phyloP scores from a whole-genome alignment of 1,140 invertebrate genomes.

The Cepaea nemoralis region DNA sequence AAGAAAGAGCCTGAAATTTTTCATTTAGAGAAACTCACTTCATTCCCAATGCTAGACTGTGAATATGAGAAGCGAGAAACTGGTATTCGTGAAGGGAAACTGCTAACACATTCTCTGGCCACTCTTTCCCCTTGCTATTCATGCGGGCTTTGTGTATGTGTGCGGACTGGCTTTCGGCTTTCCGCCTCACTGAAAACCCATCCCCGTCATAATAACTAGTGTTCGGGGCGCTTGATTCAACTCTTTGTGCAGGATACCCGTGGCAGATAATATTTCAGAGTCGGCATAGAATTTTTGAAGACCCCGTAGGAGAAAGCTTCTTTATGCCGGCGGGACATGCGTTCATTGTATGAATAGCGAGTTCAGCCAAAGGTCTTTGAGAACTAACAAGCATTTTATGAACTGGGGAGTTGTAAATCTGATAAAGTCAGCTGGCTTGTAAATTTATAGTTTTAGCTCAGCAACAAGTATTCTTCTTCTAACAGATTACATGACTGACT shows the following conservation, averaged over 20 bases:
- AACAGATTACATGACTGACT: not conserved
- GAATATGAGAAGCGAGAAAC: not conserved
- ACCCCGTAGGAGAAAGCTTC: slow-evolving; percentile 30
- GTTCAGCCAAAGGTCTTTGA: slow-evolving; percentile 32
- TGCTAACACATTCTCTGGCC: not conserved
- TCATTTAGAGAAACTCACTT: not conserved
- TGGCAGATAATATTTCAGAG: slow-evolving; percentile 42
- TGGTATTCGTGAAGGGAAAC: not conserved
- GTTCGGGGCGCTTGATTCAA: slow-evolving; percentile 14
- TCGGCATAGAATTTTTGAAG: slow-evolving; percentile 33
- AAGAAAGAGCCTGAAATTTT: not conserved
- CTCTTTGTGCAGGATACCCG: slow-evolving; percentile 22
- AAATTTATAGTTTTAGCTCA: slow-evolving; percentile 13
- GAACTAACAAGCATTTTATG: slow-evolving; percentile 43
- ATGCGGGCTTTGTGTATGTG: not conserved
- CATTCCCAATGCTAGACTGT: not conserved
- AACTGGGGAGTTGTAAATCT: slow-evolving; percentile 33
- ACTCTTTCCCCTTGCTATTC: not conserved
- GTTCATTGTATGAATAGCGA: slow-evolving; percentile 38
- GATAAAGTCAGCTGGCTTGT: slow-evolving; percentile 18
- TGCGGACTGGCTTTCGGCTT: not conserved
- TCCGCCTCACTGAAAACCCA: slow-evolving; percentile 30
- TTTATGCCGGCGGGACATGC: not conserved
- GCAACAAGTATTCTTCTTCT: slow-evolving; percentile 19
- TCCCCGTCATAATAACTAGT: slow-evolving; percentile 32